Base-by-base conservation (phyloP, 2,797 vertebrate genomes). In the Pelobates cultripes region DNA sequence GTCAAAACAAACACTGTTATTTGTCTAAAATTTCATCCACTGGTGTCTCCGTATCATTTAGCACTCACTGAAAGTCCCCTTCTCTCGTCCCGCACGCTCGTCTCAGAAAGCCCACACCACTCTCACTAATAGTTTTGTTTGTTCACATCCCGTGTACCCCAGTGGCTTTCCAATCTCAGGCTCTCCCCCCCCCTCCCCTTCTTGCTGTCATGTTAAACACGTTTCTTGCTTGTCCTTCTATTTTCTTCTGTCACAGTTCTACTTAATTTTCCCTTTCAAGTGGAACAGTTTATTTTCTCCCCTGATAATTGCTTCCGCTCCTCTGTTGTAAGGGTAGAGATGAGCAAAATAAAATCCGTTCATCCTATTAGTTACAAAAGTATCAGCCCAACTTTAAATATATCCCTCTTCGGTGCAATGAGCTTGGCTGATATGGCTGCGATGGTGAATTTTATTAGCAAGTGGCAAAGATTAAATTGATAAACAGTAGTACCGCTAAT, bases 141-240 rank as follows among this genome's bases (percentile, higher is more conserved):
- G 57, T 40, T 67, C 61, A 60, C 43, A 63, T 69, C 55, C 47
- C 43, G 7, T 43, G 28, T 71, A 67, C 74, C 75, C 74, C 69
- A 7, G 64, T 83, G 81, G 76, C 53, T 75, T 43, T 71, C 40
- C 44, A 44, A 77, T 63, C 69, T 15, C 7, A 15, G 28, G 63
- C 81, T 70, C 72, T 55, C 44, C 61, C 28, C 28, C 1, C 1
- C 28, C 28, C n/a, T n/a, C 28, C 28, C 28, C 47, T 55, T 55
- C 45, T 83, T 42, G 13, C 76, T 78, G 75, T 83, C 81, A 83
- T 78, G 81, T 78, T 78, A 83, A 74, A 83, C 81, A 83, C 71
- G 57, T 51, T 78, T 72, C 70, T 57, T 40, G 70, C 70, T 83
- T 83, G 81, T 83, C 78, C 66, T 78, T 70, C 76, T 53, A 53